Percentiles rank a stretch among this genome's conserved stretches.
Evolutionary conservation across 2,797 vertebrate genomes (phyloP).

Genomic region (Chaenodraco wilsoni): DNA sequence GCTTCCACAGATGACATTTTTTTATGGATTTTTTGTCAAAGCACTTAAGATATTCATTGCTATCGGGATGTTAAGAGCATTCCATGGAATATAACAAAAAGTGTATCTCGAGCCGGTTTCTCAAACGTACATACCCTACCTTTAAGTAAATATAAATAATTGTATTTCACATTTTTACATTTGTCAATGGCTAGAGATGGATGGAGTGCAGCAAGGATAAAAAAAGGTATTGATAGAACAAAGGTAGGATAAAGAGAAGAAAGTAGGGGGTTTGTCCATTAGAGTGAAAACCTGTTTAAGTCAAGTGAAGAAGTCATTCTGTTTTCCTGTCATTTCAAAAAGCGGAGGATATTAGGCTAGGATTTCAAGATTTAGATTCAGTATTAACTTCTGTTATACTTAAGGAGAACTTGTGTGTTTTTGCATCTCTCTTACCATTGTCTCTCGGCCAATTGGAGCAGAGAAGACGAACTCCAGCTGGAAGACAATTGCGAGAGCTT

Average conservation of each 20-base stretch:
- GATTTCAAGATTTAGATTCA: background rate
- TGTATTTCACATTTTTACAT: too few species aligned
- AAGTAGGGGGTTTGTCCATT: background rate
- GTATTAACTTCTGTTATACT: too few species aligned
- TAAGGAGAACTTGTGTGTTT: background rate
- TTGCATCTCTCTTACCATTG: constrained; percentile 81
- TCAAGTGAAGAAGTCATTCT: background rate
- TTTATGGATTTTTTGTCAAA: too few species aligned
- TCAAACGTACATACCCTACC: too few species aligned
- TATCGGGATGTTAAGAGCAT: too few species aligned
- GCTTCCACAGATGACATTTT: too few species aligned
- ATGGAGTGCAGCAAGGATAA: background rate
- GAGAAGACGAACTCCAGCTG: constrained; percentile 93
- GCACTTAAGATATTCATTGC: too few species aligned
- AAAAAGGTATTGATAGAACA: too few species aligned
- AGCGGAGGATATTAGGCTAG: constrained; percentile 11
- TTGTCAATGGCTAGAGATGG: constrained; percentile 20
- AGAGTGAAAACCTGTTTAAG: constrained; percentile 10
- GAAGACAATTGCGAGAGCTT: constrained; percentile 85
- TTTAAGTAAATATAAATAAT: too few species aligned
- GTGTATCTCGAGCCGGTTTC: too few species aligned
- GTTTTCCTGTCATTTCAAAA: background rate
- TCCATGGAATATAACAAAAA: too few species aligned
- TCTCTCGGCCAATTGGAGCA: constrained; percentile 68
- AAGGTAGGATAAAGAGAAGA: too few species aligned